Evolutionary conservation across 2,113 vertebrate species (phyloP).

Genomic region (Aegithalos caudatus): DNA sequence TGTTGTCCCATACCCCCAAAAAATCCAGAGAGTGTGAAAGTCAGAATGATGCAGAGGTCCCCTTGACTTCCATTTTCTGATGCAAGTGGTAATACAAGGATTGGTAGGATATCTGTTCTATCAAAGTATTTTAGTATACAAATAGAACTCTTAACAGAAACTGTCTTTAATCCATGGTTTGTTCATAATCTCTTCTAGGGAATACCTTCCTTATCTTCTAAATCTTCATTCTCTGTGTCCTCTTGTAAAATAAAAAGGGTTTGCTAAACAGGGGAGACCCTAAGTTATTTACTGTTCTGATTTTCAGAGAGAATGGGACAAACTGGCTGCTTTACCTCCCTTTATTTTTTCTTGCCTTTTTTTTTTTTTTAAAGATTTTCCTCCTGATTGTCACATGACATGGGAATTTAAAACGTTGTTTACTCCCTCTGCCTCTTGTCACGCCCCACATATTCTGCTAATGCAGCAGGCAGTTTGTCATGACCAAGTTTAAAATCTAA

Average conservation of each 20-base stretch:
- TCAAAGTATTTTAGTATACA: background rate
- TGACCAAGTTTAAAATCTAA: background rate
- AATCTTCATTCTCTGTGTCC: background rate
- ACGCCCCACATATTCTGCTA: background rate
- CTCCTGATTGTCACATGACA: background rate
- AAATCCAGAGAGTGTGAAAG: background rate
- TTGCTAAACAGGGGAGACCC: background rate
- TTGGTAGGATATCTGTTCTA: background rate
- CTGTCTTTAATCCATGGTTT: background rate
- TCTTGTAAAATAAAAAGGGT: background rate
- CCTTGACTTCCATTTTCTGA: background rate
- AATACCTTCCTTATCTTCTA: background rate
- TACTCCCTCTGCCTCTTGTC: background rate
- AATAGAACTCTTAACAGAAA: background rate
- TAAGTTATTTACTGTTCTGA: background rate
- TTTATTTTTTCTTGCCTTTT: background rate
- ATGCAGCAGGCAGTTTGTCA: background rate
- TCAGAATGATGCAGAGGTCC: background rate
- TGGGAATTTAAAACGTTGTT: background rate
- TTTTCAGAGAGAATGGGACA: background rate
- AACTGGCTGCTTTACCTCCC: background rate
- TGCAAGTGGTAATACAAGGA: background rate
- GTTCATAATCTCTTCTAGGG: background rate
- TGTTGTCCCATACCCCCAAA: background rate
- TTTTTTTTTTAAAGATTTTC: background rate